Conservation (phyloP, 2,888 invertebrate species). For the Poecilobothrus nobilitatus region DNA sequence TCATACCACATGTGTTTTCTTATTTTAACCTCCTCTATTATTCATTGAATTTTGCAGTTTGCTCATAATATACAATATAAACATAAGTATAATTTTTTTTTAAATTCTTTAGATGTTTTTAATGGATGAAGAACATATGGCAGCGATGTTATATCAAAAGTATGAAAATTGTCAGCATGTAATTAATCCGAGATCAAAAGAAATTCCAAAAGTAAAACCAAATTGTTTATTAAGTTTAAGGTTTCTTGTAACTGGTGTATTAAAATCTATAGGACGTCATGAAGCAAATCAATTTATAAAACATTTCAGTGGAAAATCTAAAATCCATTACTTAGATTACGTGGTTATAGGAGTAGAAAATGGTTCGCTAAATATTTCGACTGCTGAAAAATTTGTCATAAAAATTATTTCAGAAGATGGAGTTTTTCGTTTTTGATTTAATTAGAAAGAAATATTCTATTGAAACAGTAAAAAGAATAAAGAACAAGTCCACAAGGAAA, state of each 20-base stretch:
- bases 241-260: constrained; percentile 74
- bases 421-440: constrained; percentile 57
- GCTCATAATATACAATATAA: too few relatives aligned
- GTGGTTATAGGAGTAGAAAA: constrained; percentile 77
- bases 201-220: constrained; percentile 40
- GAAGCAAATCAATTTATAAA: constrained; percentile 65
- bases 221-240: constrained; percentile 62
- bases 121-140: too few relatives aligned
- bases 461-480: constrained; percentile 8
- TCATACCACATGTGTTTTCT: too few relatives aligned
- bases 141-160: background rate
- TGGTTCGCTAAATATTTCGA: constrained; percentile 74
- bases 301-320: constrained; percentile 72
- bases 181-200: constrained; percentile 1
- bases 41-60: too few relatives aligned
- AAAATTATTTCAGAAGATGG: constrained; percentile 72
- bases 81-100: too few relatives aligned
- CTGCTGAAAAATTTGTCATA: constrained; percentile 64
- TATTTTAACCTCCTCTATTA: too few relatives aligned
- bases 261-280: constrained; percentile 79
- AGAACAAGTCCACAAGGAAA: too few relatives aligned
- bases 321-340: constrained; percentile 68
- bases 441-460: constrained; percentile 54
- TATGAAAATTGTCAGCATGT: constrained; percentile 11
- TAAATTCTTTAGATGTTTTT: too few relatives aligned